These are phyloP conservation scores for Malurus alboscapulatus DNA, from an alignment of 2,113 vertebrate species.

Conservation along the genomic window DNA sequence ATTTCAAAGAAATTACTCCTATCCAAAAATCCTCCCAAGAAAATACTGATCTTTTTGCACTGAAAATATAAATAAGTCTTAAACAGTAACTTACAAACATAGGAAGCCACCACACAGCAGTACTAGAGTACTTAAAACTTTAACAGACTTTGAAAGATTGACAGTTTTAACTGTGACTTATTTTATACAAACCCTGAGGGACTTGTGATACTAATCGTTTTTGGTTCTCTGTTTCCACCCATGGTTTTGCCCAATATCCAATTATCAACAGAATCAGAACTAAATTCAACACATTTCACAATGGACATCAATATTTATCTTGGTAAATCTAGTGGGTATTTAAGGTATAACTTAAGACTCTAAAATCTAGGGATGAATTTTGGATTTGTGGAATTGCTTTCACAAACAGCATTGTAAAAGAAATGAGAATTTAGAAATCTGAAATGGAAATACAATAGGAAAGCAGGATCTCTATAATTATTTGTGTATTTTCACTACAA, in stretches of 20 bases:
- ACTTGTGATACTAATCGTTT: neutral
- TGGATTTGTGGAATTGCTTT: neutral
- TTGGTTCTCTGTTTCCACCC: neutral
- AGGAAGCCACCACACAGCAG: neutral
- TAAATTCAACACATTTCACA: constrained; percentile 43
- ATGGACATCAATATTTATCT: neutral
- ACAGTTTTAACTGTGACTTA: neutral
- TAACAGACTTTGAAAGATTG: neutral
- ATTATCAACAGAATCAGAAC: constrained; percentile 22
- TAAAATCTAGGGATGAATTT: neutral
- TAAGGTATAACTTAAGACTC: neutral
- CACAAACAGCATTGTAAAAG: neutral
- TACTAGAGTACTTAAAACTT: neutral
- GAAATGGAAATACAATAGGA: neutral
- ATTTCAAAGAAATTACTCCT: constrained; percentile 39
- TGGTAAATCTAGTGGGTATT: neutral
- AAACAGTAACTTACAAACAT: neutral
- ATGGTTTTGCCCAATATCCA: neutral
- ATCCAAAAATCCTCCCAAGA: constrained; percentile 35
- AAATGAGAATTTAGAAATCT: neutral
- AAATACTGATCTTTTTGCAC: neutral
- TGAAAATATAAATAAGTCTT: constrained; percentile 1
- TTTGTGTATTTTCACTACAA: neutral
- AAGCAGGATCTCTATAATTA: neutral
- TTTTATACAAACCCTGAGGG: neutral